Conservation (phyloP, 2,797 vertebrate species). For the Protosalanx chinensis region DNA sequence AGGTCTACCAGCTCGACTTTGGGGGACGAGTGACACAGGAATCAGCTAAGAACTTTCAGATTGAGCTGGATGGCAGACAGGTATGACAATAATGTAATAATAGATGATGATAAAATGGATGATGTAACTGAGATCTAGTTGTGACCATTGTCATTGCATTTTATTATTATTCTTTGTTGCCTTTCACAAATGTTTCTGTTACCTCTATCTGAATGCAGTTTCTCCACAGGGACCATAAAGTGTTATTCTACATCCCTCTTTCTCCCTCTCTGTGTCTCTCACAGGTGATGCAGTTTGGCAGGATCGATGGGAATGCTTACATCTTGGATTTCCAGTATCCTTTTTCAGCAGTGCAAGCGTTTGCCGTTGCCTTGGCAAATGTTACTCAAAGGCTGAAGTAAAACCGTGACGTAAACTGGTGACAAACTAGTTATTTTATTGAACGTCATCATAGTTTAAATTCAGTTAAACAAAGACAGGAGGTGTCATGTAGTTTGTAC, state of each 20-base stretch:
- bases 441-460: slow-evolving; percentile 66
- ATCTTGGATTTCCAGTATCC: slow-evolving; percentile 99
- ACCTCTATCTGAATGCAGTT: no score
- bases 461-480: slow-evolving; percentile 38
- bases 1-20: slow-evolving; percentile 98
- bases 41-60: slow-evolving; percentile 99
- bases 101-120: background rate
- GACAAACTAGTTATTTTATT: slow-evolving; percentile 44
- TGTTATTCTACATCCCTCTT: slow-evolving; percentile 46
- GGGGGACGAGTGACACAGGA: slow-evolving; percentile 97
- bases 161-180: background rate
- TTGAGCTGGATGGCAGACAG: slow-evolving; percentile 96
- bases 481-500: background rate
- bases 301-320: slow-evolving; percentile 97
- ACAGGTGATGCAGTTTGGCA: slow-evolving; percentile 98
- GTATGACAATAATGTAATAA: slow-evolving; percentile 60
- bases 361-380: slow-evolving; percentile 97
- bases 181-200: background rate
- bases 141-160: background rate
- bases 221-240: slow-evolving; percentile 22
- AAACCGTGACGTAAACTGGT: slow-evolving; percentile 43
- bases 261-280: slow-evolving; percentile 16
- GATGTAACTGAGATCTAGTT: no score
- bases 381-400: slow-evolving; percentile 97
- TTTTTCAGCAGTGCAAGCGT: slow-evolving; percentile 98